phyloP scores from a whole-genome alignment of 2,113 vertebrate genomes.

The Microtus pennsylvanicus region DNA sequence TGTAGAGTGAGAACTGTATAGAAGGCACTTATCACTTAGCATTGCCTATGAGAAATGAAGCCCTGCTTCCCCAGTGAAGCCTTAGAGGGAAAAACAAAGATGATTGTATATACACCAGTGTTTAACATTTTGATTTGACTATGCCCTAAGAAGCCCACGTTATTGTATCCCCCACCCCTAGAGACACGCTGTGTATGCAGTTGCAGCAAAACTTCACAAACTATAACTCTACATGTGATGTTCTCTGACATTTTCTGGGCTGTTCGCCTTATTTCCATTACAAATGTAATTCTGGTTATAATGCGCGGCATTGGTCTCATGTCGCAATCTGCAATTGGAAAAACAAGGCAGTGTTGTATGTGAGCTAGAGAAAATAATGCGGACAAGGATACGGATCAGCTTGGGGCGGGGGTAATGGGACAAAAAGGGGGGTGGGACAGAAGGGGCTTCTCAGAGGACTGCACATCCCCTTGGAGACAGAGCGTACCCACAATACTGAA shows the following conservation, averaged over 20 bases:
- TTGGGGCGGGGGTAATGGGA: not conserved
- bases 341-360: not conserved
- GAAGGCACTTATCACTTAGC: not conserved
- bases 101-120: not conserved
- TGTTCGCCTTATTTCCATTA: constrained; percentile 36
- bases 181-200: not conserved
- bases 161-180: not conserved
- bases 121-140: constrained; percentile 29
- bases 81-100: not conserved
- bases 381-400: not conserved
- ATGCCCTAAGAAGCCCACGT: not conserved
- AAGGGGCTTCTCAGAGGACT: not conserved
- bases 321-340: not conserved
- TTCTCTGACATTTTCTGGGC: constrained; percentile 20
- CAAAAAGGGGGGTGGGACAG: no score
- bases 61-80: not conserved
- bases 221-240: not conserved
- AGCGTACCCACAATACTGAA: not conserved
- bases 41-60: not conserved
- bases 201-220: constrained; percentile 6
- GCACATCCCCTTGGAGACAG: not conserved
- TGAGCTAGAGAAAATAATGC: not conserved
- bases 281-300: constrained; percentile 45
- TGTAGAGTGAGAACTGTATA: not conserved
- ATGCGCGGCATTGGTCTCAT: not conserved